phyloP scores from a whole-genome alignment of 2,113 vertebrate species.

The Cyphotilapia sp. region DNA sequence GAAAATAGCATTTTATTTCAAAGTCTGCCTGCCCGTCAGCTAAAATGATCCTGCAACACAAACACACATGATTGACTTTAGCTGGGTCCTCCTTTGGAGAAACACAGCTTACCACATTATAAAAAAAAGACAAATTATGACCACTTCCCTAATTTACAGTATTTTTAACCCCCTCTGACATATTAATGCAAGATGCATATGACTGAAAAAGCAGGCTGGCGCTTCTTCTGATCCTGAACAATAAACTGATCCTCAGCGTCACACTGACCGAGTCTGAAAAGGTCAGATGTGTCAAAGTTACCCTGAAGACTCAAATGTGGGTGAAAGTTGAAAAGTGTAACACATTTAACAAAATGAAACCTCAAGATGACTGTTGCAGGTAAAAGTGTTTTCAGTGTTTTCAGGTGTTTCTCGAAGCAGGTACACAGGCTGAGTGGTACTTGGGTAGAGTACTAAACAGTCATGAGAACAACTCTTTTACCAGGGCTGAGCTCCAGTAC shows the following conservation, averaged over 20 bases:
- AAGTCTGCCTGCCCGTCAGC: rapidly evolving
- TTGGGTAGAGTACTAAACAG: neutral
- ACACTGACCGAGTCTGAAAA: neutral
- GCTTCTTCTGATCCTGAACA: neutral
- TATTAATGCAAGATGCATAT: neutral
- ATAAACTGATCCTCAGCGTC: rapidly evolving
- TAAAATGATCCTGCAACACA: rapidly evolving
- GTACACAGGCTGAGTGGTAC: neutral
- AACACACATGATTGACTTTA: neutral
- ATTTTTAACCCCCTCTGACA: neutral
- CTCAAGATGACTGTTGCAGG: neutral
- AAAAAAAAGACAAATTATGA: neutral
- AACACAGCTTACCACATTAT: neutral
- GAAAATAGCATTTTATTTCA: neutral
- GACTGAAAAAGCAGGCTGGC: rapidly evolving
- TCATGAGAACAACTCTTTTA: neutral
- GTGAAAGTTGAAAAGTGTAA: neutral
- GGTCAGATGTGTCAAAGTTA: neutral
- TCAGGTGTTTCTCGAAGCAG: neutral
- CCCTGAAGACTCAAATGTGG: neutral
- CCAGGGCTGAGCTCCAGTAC: neutral
- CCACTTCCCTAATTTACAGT: neutral
- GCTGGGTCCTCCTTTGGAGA: neutral
- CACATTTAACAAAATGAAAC: neutral
- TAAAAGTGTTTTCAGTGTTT: neutral